Evolutionary conservation across 2,797 vertebrate genomes (phyloP).

Genomic region (Lithobates pipiens): DNA sequence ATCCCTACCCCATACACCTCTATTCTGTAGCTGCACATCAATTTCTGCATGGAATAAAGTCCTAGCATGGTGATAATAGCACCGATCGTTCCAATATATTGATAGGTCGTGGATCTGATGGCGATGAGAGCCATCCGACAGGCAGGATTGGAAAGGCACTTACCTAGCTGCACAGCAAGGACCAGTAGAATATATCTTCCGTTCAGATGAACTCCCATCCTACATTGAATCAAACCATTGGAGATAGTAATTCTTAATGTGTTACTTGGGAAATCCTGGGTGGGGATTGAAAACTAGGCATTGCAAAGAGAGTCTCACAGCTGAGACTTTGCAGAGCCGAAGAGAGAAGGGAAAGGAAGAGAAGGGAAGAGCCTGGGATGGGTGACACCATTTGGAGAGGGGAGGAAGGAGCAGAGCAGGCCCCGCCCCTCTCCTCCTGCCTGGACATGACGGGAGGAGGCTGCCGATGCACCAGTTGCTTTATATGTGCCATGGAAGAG

Average conservation of each 20-base stretch:
- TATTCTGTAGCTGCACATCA: neutral
- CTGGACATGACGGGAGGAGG: slow-evolving; percentile 81
- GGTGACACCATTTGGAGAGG: slow-evolving; percentile 83
- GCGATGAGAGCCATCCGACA: neutral
- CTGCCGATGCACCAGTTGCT: slow-evolving; percentile 77
- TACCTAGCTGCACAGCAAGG: slow-evolving; percentile 89
- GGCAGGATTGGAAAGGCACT: slow-evolving; percentile 67
- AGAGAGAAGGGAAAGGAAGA: slow-evolving; percentile 67
- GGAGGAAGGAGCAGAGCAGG: slow-evolving; percentile 74
- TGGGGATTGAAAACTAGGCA: slow-evolving; percentile 81
- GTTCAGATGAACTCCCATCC: slow-evolving; percentile 95
- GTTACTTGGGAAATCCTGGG: slow-evolving; percentile 83
- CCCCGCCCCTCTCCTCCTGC: slow-evolving; percentile 80
- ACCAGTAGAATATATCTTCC: slow-evolving; percentile 90
- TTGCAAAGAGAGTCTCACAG: slow-evolving; percentile 82
- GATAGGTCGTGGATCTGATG: neutral
- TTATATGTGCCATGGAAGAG: slow-evolving; percentile 71
- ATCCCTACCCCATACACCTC: too few relatives aligned
- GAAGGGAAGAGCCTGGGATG: slow-evolving; percentile 79
- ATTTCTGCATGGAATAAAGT: neutral
- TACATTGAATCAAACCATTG: slow-evolving; percentile 91
- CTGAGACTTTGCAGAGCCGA: slow-evolving; percentile 78
- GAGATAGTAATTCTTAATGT: slow-evolving; percentile 84
- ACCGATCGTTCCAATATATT: neutral
- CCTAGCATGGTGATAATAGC: neutral